Evolutionary conservation across 64 coral and sea anemone genomes (phyloP), one percentile per base, ranked within the genome.

Genomic region (Astreopora myriophthalma): DNA sequence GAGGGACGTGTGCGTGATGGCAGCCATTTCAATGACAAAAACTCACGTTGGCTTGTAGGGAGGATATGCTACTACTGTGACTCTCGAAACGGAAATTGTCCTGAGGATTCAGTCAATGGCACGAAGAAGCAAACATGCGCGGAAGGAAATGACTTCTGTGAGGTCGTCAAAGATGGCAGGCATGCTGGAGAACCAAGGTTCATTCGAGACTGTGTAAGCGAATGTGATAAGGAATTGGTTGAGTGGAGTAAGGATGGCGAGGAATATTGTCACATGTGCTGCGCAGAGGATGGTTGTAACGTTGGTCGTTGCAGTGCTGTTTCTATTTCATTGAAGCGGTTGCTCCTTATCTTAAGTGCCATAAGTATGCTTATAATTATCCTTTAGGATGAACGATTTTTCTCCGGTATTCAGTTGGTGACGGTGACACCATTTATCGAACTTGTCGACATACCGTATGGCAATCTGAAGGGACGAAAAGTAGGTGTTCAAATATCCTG

Each of bases 221-320:
- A 83, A 83, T 83, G 79, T 30, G 79, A 83, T 55, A 64, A 62
- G 19, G 79, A 83, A 64, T 64, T 62, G 3, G 29, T 83, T 0
- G 9, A 83, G 32, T 83, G 79, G 79, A 64, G 34, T 11, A 83
- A 64, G 19, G 79, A 83, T 39, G 79, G 55, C 29, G 79, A 83
- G 13, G 57, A 64, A 38, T 83, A 83, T 63, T 83, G 79, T 22
- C 57, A 64, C 8, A 83, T 25, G 79, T 83, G 79, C 49, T 83
- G 79, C 30, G 52, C 20, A 5, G 34, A 83, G 20, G 79, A 83
- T 64, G 33, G 17, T 29, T 83, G 79, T 64, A 83, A 83, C 17
- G 52, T 40, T 13, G 79, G 79, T 25, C 79, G 79, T 3, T 83
- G 79, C 38, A 17, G 32, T 3, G 57, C 79, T 16, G 3, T 25